Evolutionary conservation across 2,888 invertebrate species (phyloP), one percentile per base, ranked within the genome.

Genomic region (Beris chalybata): DNA sequence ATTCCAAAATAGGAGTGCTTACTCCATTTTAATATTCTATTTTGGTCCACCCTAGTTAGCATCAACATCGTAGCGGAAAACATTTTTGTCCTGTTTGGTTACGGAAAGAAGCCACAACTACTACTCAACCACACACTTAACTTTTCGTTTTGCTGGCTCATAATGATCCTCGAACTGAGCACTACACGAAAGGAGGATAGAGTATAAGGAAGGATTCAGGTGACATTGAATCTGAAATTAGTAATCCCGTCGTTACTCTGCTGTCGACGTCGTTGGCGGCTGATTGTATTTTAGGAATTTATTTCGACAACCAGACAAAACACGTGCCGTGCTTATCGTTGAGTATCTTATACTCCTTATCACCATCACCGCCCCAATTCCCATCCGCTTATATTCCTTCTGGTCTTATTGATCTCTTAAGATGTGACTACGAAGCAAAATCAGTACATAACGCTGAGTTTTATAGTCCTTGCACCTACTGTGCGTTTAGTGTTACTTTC

Each of bases 371-470:
- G 31, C 22, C 22, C 22, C 22, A 38, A 38, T 7, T 3, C 9
- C 38, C 9, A 38, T 38, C 5, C 38, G 38, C 22, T 22, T 38
- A 2, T 1, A 3, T 5, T 38, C 38, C 9, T 38, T 38, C 38
- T 38, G 7, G 9, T 38, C 13, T 38, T 61, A 61, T 61, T 52
- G 52, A 61, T 61, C 47, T 32, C 5, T 43, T 38, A 50, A 61
- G 52, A 61, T 61, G 52, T 15, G 61, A 38, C 61, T 61, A 61
- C 52, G 61, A 52, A 52, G 61, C 61, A 52, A 61, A 61, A 61
- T 61, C 61, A 52, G 61, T 52, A 29, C 12, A 61, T 22, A 61
- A 38, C 52, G 50, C 52, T 50, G 43, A 31, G 7, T 59, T 59
- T 31, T 13, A 29, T 29, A 54, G 48, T 48, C 48, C 48, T 48